Evolutionary conservation across 1,140 invertebrate species (phyloP), one percentile per base, ranked within the genome.

Genomic region (Dendrolimus punctatus): DNA sequence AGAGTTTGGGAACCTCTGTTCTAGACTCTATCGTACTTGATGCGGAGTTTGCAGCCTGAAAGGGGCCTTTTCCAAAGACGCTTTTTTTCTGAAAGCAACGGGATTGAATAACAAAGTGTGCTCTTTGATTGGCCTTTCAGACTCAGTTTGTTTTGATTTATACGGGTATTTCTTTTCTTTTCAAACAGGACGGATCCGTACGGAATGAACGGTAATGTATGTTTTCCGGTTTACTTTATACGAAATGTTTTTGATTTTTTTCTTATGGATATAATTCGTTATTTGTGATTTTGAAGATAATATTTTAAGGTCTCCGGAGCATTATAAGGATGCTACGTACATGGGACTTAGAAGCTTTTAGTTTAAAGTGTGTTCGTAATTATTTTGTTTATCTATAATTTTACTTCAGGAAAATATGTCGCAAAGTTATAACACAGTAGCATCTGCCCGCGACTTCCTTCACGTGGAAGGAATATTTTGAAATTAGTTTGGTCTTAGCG

Each of bases 71-170:
- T 70, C 65, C 66, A 61, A 71, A 57, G 47, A 50, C 58, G 51
- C 61, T 65, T 62, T 64, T 64, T 56, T 53, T 51, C 41, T 58
- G 61, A 67, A 60, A 65, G 67, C 66, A 62, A 51, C 57, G 53
- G 53, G 65, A 68, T 72, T 71, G 76, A 76, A 76, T 72, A 75
- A 77, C 72, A 72, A 60, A 76, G 63, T 71, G 59, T 67, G 58
- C 53, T 57, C 60, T 74, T 71, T 75, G 63, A 73, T 75, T 67
- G 62, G 69, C 55, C 49, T 62, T 53, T 59, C 49, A 60, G 47
- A 57, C 39, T 8, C 9, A 39, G 41, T 53, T 55, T 50, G 55
- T 55, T 62, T 46, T 49, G 43, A 45, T 55, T 55, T 60, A 49
- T 51, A 51, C 43, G 23, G 23, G 23, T 23, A 23, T 23, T 23